Percentiles rank a stretch among this genome's conserved stretches.
phyloP scores from a whole-genome alignment of 2,797 vertebrate genomes.

The Dromococcyx pavoninus region DNA sequence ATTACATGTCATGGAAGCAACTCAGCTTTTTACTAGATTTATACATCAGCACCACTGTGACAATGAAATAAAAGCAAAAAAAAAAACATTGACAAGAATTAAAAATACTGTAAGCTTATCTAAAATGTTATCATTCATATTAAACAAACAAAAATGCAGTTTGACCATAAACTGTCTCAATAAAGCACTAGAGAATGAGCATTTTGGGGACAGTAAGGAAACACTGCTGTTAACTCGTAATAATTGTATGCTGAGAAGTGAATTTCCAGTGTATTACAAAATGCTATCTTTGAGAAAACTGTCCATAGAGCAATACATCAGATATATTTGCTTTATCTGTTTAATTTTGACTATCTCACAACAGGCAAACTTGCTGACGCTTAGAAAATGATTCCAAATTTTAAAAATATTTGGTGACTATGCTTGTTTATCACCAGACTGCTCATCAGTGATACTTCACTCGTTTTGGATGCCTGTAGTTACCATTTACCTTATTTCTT shows the following conservation, averaged over 20 bases:
- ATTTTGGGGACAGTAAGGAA: neutral
- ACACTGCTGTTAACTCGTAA: neutral
- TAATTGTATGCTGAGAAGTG: neutral
- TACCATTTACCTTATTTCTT: constrained; percentile 55
- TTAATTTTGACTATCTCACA: constrained; percentile 25
- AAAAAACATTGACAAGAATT: neutral
- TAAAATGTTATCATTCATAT: neutral
- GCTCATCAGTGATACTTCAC: constrained; percentile 53
- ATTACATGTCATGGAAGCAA: neutral
- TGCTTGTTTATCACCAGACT: constrained; percentile 13
- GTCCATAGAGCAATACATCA: neutral
- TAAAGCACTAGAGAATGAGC: neutral
- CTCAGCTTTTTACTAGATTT: neutral
- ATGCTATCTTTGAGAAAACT: neutral
- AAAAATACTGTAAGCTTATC: neutral
- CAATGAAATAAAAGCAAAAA: neutral
- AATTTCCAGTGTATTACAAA: constrained; percentile 10
- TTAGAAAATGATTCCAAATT: constrained; percentile 14
- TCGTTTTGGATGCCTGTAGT: constrained; percentile 19
- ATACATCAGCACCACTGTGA: neutral
- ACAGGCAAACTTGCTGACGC: constrained; percentile 34
- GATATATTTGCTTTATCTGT: constrained; percentile 8
- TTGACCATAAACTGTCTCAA: neutral
- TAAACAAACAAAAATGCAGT: neutral
- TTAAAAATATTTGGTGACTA: constrained; percentile 36